Evolutionary conservation across 2,888 invertebrate genomes (phyloP), one percentile per base, ranked within the genome.

Genomic region (Drosophila robusta): DNA sequence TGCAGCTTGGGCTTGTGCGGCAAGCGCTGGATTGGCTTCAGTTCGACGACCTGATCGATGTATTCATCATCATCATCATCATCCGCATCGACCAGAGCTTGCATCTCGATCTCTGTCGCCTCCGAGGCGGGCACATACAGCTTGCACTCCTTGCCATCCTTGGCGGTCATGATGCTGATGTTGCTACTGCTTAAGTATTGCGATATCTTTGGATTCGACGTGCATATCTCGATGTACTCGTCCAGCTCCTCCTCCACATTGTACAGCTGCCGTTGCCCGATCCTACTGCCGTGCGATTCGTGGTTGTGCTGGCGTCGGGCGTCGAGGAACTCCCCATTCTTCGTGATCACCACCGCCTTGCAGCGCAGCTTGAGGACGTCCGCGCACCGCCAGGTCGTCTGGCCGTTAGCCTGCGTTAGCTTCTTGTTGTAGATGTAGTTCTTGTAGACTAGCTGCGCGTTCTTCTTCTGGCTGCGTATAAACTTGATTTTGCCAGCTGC

Each of bases 401-500:
- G 92, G 18, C 92, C 93, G 74, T 92, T 92, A 2, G 91, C 91
- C 67, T 92, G 92, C 0, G 93, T 92, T n/a, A 92, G 78, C 74
- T 92, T 92, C 77, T 92, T 92, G 79, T 93, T 93, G 78, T 92
- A 93, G 47, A 92, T 92, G 68, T 87, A 92, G 26, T 91, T 90
- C 46, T 90, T 89, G 80, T 90, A 92, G 14, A 93, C 93, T 29
- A 93, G 84, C 57, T 93, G 93, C 5, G 93, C 92, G 75, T 93
- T 93, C 76, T 93, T 92, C 87, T 93, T 92, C 66, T 92, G 92
- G 74, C 93, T 93, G 57, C 93, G 90, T 72, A 93, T 93, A 74
- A 92, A 93, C 67, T 90, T 89, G 39, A 93, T 89, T 66, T 75
- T 75, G 24, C 78, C 90, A 78, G 44, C 67, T 60, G 63, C 52